Evolutionary conservation across 2,888 invertebrate species (phyloP), one percentile per base, ranked within the genome.

Genomic region (Phaonia tiefii): DNA sequence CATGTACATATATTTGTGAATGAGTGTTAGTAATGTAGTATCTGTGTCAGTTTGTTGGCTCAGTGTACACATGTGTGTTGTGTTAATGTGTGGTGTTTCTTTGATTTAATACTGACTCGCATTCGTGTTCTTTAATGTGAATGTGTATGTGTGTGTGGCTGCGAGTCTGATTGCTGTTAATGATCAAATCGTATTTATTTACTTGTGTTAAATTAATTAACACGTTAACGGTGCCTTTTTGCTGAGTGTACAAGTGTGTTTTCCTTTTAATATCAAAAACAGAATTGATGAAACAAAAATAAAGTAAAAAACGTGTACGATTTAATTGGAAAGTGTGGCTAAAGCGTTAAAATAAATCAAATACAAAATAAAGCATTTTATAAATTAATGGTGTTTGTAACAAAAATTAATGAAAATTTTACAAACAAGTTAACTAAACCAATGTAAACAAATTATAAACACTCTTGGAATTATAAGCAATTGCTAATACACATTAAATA

Each of bases 201-300:
- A 25, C 54, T 13, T 11, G 25, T 25, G 8, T 54, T 54, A 22
- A 51, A 69, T 54, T 54, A 69, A 69, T 69, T 69, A 69, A 69
- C 54, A 56, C 54, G 22, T 69, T 69, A 69, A 56, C 42, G 69
- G 69, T 25, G 42, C 44, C 42, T 44, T 42, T 75, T 80, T 72
- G 72, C 71, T 60, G 67, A 80, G 66, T 80, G 73, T 77, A 54
- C 56, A 65, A 65, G 80, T 42, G 11, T 22, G 10, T 26, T 46
- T 66, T 37, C 11, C 15, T 0, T 44, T 39, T 25, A 54, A 15
- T 56, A 22, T 25, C 56, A 25, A 17, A 39, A 63, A 25, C 7
- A 72, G 8, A 31, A 31, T 26, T n/a, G 56, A 25, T 56, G 8
- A 26, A 26, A 56, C n/a, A 26, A 26, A 0, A 56, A 26, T 11